Percentiles rank a stretch among this genome's conserved stretches.
Evolutionary conservation across 2,113 vertebrate genomes (phyloP).

Genomic region (Fregetta grallaria): DNA sequence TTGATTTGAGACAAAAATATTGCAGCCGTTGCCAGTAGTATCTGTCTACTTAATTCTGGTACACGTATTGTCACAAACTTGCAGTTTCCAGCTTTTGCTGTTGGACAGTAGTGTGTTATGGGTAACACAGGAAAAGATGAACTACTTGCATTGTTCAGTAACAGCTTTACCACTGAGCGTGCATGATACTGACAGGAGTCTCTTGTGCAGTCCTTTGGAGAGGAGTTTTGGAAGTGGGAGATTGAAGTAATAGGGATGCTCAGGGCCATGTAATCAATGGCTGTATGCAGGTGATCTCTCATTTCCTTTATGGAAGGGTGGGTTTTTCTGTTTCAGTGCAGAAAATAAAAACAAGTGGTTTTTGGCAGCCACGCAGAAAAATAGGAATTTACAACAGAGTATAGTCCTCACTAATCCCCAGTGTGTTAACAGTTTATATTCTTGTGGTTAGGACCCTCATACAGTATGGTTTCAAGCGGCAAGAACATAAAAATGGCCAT

Average conservation of each 20-base stretch:
- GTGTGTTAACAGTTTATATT: background rate
- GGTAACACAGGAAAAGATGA: background rate
- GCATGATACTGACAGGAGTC: background rate
- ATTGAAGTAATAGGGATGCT: background rate
- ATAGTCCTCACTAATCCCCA: background rate
- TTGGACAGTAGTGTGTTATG: slow-evolving; percentile 14
- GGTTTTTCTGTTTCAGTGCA: background rate
- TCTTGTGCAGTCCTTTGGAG: background rate
- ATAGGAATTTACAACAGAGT: rapidly evolving
- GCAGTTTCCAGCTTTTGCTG: slow-evolving; percentile 18
- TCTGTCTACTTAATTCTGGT: background rate
- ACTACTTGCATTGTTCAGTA: background rate
- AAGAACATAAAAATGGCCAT: background rate
- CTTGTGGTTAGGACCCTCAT: background rate
- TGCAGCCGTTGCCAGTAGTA: background rate
- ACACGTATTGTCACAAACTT: background rate
- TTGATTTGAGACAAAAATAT: background rate
- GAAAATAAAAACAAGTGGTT: background rate
- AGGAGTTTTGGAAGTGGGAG: background rate
- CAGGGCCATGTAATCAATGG: background rate
- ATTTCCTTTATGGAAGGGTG: background rate
- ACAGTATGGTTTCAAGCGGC: background rate
- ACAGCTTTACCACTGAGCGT: background rate
- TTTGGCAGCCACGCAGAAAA: background rate
- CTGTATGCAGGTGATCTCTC: background rate